Conservation (phyloP, 2,113 vertebrate species). For the Epinephelus fuscoguttatus region DNA sequence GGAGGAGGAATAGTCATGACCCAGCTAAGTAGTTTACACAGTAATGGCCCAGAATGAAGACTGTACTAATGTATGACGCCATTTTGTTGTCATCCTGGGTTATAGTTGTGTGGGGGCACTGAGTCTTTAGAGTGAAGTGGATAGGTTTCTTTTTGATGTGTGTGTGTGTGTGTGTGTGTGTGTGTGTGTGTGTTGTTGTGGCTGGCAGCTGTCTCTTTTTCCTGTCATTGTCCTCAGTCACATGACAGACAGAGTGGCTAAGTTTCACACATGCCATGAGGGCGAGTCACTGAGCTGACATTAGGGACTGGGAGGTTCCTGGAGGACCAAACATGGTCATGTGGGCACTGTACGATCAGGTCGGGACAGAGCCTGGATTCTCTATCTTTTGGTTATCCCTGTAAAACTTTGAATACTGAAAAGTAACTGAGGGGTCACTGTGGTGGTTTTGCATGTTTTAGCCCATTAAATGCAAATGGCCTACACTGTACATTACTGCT, state of each 20-base stretch:
- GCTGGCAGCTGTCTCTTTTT: conserved; percentile 80
- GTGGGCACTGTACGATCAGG: conserved; percentile 33
- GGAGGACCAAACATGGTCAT: conserved; percentile 70
- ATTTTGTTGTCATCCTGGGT: conserved; percentile 61
- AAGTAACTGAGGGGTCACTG: conserved; percentile 14
- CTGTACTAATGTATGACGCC: conserved; percentile 54
- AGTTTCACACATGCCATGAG: conserved; percentile 77
- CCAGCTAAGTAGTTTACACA: conserved; percentile 76
- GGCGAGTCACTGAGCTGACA: conserved; percentile 77
- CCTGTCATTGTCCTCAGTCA: conserved; percentile 79
- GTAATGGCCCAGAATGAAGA: conserved; percentile 66
- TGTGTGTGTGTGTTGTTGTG: conserved; percentile 39
- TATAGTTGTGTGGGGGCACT: conserved; percentile 21
- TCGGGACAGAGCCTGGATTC: conserved; percentile 11
- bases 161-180: conserved; percentile 26
- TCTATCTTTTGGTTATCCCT: conserved; percentile 18
- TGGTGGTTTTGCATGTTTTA: conserved; percentile 30
- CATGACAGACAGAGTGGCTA: conserved; percentile 71
- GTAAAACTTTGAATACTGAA: conserved; percentile 30
- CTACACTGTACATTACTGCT: not conserved
- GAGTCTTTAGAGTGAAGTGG: conserved; percentile 37
- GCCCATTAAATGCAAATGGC: conserved; percentile 36
- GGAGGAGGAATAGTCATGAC: conserved; percentile 71
- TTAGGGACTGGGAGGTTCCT: conserved; percentile 63
- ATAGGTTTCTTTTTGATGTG: conserved; percentile 38